Conservation (phyloP, 2,113 vertebrate species). For the Acinonyx jubatus region DNA sequence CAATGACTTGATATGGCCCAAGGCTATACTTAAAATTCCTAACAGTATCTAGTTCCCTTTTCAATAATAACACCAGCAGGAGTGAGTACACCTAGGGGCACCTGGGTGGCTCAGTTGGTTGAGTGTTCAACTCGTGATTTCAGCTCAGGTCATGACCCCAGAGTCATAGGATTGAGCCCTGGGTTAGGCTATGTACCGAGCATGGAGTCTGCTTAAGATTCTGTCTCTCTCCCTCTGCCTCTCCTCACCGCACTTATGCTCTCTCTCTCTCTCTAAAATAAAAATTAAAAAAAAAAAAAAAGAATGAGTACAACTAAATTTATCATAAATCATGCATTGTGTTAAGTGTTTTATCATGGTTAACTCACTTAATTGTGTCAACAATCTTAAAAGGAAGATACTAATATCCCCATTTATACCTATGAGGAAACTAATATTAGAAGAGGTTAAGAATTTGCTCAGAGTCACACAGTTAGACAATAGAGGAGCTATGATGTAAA, state of each 20-base stretch:
- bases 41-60: neutral
- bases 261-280: too few relatives aligned
- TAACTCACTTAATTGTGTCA: neutral
- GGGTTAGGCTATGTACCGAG: too few relatives aligned
- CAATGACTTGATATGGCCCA: neutral
- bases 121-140: too few relatives aligned
- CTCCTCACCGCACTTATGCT: too few relatives aligned
- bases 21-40: neutral
- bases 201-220: too few relatives aligned
- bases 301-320: constrained; percentile 16
- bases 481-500: neutral
- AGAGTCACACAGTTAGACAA: neutral
- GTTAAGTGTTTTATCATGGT: neutral
- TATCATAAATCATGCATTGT: neutral
- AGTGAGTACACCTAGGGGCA: neutral
- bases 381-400: neutral
- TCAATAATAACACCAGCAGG: neutral
- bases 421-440: neutral
- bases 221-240: too few relatives aligned
- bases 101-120: too few relatives aligned
- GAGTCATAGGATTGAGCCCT: too few relatives aligned
- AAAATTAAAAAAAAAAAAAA: too few relatives aligned
- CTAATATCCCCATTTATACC: neutral
- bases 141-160: too few relatives aligned
- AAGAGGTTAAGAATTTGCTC: neutral